These are phyloP conservation scores for Pseudoatta argentina DNA, from an alignment of 1,140 invertebrate species.

Conservation along the genomic window DNA sequence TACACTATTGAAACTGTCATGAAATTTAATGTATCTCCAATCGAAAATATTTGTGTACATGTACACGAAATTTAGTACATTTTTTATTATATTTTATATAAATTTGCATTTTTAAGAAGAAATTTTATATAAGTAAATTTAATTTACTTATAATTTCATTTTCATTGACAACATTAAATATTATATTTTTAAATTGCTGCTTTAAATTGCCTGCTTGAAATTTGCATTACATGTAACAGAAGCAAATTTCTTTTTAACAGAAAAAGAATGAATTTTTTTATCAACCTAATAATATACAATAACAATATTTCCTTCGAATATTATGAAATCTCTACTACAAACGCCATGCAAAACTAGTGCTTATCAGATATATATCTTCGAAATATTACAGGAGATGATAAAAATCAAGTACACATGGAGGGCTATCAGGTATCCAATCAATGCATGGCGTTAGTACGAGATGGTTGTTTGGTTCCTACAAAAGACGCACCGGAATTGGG, in stretches of 20 bases:
- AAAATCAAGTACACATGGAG: conserved; percentile 98
- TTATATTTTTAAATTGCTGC: no score
- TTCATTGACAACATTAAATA: no score
- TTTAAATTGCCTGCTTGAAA: no score
- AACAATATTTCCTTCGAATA: background rate
- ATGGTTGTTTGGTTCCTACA: conserved; percentile 98
- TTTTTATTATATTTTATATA: no score
- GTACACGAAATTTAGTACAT: no score
- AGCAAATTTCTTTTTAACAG: background rate
- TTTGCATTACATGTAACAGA: no score
- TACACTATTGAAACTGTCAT: no score
- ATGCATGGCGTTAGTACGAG: conserved; percentile 98
- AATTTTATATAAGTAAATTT: no score
- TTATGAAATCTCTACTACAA: conserved; percentile 30
- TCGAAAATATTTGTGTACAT: no score
- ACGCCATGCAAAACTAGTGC: conserved; percentile 12
- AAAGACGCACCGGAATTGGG: conserved; percentile 98
- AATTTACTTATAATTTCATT: no score
- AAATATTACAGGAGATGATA: conserved; percentile 91
- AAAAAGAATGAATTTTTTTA: conserved; percentile 1
- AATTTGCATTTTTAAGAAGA: no score
- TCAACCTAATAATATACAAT: conserved; percentile 32
- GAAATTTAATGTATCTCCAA: no score
- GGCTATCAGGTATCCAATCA: conserved; percentile 99
- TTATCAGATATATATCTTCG: background rate